These are phyloP conservation scores for Benthosema pterotum DNA, from an alignment of 2,797 vertebrate genomes.

Conservation along the genomic window DNA sequence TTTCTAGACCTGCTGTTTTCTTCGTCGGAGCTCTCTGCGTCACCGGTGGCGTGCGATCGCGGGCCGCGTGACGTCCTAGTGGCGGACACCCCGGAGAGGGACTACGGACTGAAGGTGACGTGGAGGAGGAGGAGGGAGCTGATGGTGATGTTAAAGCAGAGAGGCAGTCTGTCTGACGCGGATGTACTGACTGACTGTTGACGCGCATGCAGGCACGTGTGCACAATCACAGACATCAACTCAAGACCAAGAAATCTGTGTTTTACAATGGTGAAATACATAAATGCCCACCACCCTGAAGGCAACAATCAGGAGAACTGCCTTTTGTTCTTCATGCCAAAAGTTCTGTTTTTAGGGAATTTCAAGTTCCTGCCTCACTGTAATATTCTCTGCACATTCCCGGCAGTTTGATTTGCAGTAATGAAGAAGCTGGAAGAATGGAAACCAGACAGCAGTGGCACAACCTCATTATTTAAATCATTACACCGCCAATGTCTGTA, in stretches of 20 bases:
- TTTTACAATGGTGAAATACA: not conserved
- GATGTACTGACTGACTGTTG: conserved; percentile 74
- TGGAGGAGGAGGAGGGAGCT: conserved; percentile 85
- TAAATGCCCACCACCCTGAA: too few relatives aligned
- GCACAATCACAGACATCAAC: too few relatives aligned
- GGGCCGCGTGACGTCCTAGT: conserved; percentile 76
- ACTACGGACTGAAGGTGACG: conserved; percentile 89
- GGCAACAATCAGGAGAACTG: too few relatives aligned
- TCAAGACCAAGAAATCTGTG: not conserved
- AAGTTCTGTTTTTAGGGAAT: too few relatives aligned
- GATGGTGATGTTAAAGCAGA: conserved; percentile 78
- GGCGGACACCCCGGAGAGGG: conserved; percentile 86
- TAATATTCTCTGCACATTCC: too few relatives aligned
- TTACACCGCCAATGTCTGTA: too few relatives aligned
- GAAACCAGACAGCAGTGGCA: too few relatives aligned
- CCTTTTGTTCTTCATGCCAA: too few relatives aligned
- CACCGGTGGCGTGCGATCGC: conserved; percentile 39
- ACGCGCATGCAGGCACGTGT: conserved; percentile 7
- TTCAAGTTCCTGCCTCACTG: too few relatives aligned
- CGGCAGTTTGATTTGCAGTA: too few relatives aligned
- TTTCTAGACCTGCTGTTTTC: conserved; percentile 44
- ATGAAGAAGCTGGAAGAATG: too few relatives aligned
- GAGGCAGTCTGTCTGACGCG: conserved; percentile 76
- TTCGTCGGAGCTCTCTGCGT: conserved; percentile 37
- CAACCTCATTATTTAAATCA: too few relatives aligned